Conservation (phyloP, 1,140 invertebrate species). For the Brachionus plicatilis region DNA sequence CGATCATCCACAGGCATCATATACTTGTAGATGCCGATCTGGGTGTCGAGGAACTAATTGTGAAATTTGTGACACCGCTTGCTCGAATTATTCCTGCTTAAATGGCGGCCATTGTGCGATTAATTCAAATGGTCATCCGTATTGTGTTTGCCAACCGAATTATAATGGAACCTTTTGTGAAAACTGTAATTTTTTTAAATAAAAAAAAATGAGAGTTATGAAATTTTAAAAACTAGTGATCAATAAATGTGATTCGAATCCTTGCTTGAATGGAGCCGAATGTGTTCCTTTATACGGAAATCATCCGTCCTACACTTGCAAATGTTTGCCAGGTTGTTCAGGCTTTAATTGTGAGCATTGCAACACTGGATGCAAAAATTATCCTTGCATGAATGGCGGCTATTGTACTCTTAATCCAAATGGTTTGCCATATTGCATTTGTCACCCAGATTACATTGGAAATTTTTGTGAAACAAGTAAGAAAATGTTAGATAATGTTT, state of each 20-base stretch:
- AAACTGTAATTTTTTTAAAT: background rate
- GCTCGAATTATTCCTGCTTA: background rate
- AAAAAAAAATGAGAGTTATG: background rate
- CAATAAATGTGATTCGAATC: background rate
- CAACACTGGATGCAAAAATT: slow-evolving; percentile 8
- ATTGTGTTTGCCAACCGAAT: background rate
- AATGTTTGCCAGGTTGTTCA: slow-evolving; percentile 10
- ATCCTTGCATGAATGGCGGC: slow-evolving; percentile 7
- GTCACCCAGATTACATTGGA: background rate
- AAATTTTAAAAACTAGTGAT: background rate
- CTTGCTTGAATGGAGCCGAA: slow-evolving; percentile 14
- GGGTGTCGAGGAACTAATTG: slow-evolving; percentile 2
- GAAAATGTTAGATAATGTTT: too few relatives aligned
- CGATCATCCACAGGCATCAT: background rate
- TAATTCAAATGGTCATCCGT: background rate
- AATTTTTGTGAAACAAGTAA: slow-evolving; percentile 1
- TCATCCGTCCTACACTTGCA: background rate
- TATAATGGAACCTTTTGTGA: slow-evolving; percentile 10
- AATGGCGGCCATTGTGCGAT: slow-evolving; percentile 27
- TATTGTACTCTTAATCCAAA: slow-evolving; percentile 18
- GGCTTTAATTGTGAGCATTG: slow-evolving; percentile 23
- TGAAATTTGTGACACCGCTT: slow-evolving; percentile 12
- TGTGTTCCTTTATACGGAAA: slow-evolving; percentile 30
- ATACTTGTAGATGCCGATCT: background rate
- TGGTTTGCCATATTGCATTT: slow-evolving; percentile 5